These are phyloP conservation scores for Agrypnus murinus DNA, from an alignment of 2,888 invertebrate genomes.

Conservation along the genomic window DNA sequence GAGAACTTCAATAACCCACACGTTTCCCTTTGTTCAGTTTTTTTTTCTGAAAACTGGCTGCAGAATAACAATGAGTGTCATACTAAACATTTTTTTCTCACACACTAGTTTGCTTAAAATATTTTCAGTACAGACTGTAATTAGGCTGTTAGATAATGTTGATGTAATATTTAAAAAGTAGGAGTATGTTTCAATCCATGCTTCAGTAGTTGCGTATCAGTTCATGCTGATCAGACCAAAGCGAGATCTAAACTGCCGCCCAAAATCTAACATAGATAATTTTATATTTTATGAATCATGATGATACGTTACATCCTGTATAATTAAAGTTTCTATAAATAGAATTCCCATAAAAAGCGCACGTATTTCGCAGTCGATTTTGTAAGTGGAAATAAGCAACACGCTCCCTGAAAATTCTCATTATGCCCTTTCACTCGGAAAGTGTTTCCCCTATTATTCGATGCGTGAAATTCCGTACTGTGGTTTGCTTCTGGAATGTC, in stretches of 20 bases:
- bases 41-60: conserved; percentile 25
- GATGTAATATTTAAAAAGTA: too few relatives aligned
- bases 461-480: conserved; percentile 49
- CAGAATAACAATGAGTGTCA: conserved; percentile 11
- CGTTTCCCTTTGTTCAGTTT: conserved; percentile 2
- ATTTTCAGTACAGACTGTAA: too few relatives aligned
- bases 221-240: too few relatives aligned
- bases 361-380: neutral
- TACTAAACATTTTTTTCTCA: neutral
- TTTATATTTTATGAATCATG: too few relatives aligned
- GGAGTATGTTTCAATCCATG: too few relatives aligned
- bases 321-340: too few relatives aligned
- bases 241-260: too few relatives aligned
- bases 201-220: too few relatives aligned
- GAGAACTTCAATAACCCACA: conserved; percentile 34
- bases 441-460: conserved; percentile 47
- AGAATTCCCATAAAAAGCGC: neutral
- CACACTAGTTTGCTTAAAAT: neutral
- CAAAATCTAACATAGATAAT: too few relatives aligned
- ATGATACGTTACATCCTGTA: too few relatives aligned
- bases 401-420: conserved; percentile 47
- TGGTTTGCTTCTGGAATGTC: conserved; percentile 47
- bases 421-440: conserved; percentile 49
- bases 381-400: conserved; percentile 33
- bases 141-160: too few relatives aligned